These are phyloP conservation scores for Parauchenoglanis punctatus DNA, from an alignment of 2,797 vertebrate species.

Conservation along the genomic window DNA sequence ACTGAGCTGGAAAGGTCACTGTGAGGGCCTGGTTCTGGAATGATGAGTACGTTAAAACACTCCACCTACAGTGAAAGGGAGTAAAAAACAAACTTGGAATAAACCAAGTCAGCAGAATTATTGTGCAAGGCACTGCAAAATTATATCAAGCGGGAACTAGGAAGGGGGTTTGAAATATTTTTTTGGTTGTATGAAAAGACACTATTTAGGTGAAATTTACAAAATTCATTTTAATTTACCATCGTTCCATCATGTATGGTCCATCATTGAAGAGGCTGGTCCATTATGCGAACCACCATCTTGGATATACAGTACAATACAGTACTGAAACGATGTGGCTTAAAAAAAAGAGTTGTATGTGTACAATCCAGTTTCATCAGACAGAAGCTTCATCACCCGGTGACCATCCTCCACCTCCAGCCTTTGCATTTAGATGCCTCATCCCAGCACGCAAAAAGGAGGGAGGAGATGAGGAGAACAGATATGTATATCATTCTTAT, in stretches of 20 bases:
- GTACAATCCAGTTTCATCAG: slow-evolving; percentile 10
- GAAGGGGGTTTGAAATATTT: background rate
- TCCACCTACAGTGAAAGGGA: slow-evolving; percentile 24
- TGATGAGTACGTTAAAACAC: slow-evolving; percentile 25
- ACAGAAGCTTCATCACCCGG: slow-evolving; percentile 24
- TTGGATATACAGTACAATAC: background rate
- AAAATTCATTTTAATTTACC: background rate
- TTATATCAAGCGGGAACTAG: background rate
- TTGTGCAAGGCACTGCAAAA: slow-evolving; percentile 27
- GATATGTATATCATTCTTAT: slow-evolving; percentile 70
- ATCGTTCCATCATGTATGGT: background rate
- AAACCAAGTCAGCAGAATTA: slow-evolving; percentile 25
- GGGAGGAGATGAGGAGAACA: slow-evolving; percentile 70
- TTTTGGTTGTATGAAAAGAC: background rate
- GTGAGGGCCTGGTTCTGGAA: slow-evolving; percentile 44
- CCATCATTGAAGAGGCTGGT: background rate
- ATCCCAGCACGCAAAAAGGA: slow-evolving; percentile 25
- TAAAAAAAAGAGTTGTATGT: background rate
- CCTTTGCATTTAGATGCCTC: slow-evolving; percentile 49
- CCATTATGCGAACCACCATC: background rate
- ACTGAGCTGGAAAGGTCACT: slow-evolving; percentile 56
- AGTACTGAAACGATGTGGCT: background rate
- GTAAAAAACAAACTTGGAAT: slow-evolving; percentile 25
- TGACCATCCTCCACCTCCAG: slow-evolving; percentile 47
- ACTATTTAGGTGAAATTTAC: background rate